phyloP scores from a whole-genome alignment of 1,140 invertebrate genomes.

The Asbolus verrucosus region DNA sequence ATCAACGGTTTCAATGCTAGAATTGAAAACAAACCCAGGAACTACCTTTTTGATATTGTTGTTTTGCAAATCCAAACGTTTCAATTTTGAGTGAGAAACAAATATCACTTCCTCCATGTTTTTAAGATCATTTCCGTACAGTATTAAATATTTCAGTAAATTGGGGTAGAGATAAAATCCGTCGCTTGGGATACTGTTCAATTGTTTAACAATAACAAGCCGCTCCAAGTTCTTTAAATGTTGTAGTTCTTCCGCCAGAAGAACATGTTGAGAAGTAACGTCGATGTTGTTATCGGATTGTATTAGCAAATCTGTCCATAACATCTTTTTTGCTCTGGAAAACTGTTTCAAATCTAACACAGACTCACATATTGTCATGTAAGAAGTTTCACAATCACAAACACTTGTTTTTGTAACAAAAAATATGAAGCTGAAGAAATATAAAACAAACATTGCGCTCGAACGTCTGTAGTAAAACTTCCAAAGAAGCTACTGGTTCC shows the following conservation, averaged over 20 bases:
- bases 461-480: no score
- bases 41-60: neutral
- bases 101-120: neutral
- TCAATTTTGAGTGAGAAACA: neutral
- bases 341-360: no score
- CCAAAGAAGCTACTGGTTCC: no score
- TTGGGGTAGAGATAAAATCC: neutral
- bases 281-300: neutral
- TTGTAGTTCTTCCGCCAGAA: no score
- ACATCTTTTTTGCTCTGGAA: neutral
- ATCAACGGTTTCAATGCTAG: neutral
- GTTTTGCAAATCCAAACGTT: neutral
- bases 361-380: no score
- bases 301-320: neutral
- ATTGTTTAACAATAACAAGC: neutral
- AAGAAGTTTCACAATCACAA: no score
- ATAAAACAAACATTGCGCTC: no score
- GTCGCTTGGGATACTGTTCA: neutral
- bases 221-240: neutral
- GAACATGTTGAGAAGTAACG: neutral
- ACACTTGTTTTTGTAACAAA: no score
- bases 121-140: neutral
- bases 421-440: no score
- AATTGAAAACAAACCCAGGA: neutral
- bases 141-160: neutral